phyloP scores from a whole-genome alignment of 2,113 vertebrate species.

The Vulpes ferrilata region DNA sequence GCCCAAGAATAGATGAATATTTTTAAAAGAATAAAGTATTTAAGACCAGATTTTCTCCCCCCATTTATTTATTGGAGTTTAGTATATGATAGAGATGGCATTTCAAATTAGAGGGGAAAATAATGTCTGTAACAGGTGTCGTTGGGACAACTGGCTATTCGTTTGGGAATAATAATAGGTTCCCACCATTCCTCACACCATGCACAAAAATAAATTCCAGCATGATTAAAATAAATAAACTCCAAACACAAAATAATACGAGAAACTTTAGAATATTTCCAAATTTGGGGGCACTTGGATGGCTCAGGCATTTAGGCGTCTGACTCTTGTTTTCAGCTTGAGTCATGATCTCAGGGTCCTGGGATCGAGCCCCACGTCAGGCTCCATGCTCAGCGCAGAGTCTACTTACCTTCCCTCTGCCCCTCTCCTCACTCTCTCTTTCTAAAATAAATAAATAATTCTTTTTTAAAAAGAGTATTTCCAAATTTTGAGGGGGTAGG shows the following conservation, averaged over 20 bases:
- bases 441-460: not conserved
- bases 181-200: not conserved
- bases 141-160: not conserved
- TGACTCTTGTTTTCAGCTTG: not conserved
- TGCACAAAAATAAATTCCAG: not conserved
- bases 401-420: not conserved
- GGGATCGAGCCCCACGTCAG: not conserved
- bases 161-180: not conserved
- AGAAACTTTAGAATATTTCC: not conserved
- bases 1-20: not conserved
- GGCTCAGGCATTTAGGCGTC: not conserved
- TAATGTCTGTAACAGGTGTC: not conserved
- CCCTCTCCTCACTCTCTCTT: not conserved
- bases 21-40: not conserved
- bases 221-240: not conserved
- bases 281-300: not conserved
- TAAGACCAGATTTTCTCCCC: not conserved
- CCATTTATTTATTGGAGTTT: not conserved
- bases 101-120: slow-evolving; percentile 11
- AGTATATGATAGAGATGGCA: not conserved
- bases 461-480: not conserved
- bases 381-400: not conserved
- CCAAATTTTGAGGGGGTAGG: not conserved
- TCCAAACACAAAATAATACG: not conserved
- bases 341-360: not conserved